Evolutionary conservation across 2,797 vertebrate genomes (phyloP).

Genomic region (Pseudomugil gertrudae): DNA sequence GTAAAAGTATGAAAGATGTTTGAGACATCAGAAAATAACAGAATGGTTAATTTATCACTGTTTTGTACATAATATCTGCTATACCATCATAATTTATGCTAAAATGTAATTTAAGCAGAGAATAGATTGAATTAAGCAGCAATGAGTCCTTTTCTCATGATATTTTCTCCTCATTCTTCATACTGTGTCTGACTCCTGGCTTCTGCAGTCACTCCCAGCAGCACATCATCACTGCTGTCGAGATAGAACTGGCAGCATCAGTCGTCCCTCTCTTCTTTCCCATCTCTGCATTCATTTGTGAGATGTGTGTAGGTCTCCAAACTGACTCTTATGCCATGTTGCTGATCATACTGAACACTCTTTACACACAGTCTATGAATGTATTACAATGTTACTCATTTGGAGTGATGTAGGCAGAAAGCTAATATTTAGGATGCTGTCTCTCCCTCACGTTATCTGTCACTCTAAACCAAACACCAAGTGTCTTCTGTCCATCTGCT

Average conservation of each 20-base stretch:
- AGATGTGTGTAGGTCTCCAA: slow-evolving; percentile 26
- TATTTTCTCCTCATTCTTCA: background rate
- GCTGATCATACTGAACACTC: slow-evolving; percentile 10
- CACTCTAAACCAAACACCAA: slow-evolving; percentile 64
- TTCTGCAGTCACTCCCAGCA: background rate
- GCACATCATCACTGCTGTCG: slow-evolving; percentile 25
- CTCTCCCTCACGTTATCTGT: slow-evolving; percentile 16
- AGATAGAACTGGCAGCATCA: slow-evolving; percentile 31
- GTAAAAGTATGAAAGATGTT: background rate
- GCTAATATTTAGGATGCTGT: slow-evolving; percentile 19
- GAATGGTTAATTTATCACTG: background rate
- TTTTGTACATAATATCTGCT: background rate
- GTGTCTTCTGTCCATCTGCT: slow-evolving; percentile 69
- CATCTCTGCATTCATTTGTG: slow-evolving; percentile 10
- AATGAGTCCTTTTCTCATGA: background rate
- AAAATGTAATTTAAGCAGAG: background rate
- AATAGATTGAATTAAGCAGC: background rate
- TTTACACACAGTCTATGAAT: slow-evolving; percentile 17
- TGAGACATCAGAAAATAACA: background rate
- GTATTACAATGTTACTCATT: slow-evolving; percentile 36
- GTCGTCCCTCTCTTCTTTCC: slow-evolving; percentile 10
- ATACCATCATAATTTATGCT: background rate
- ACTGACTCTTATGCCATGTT: slow-evolving; percentile 26
- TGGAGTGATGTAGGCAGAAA: slow-evolving; percentile 12
- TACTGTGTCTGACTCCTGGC: background rate